phyloP scores from a whole-genome alignment of 2,888 invertebrate species.

The Brachypalpus laphriformis region DNA sequence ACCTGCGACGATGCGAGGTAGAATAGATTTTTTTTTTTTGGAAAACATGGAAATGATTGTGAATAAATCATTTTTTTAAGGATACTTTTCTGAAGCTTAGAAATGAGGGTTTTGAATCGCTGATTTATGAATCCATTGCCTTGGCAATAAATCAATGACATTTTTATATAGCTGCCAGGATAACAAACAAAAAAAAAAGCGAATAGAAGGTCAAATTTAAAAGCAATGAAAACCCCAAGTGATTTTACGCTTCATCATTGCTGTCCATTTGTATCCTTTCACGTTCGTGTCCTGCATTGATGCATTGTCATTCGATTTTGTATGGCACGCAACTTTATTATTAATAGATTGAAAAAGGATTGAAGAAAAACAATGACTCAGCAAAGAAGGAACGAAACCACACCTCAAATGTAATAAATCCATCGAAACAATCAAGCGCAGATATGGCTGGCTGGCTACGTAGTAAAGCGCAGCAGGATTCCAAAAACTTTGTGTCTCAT shows the following conservation, averaged over 20 bases:
- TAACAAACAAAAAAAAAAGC: constrained; percentile 7
- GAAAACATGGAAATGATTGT: background rate
- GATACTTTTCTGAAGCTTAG: background rate
- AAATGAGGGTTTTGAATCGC: constrained; percentile 3
- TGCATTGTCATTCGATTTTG: constrained; percentile 26
- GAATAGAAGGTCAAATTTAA: background rate
- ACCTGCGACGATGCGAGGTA: constrained; percentile 19
- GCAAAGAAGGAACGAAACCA: background rate
- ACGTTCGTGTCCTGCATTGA: constrained; percentile 17
- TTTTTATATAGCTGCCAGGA: constrained; percentile 5
- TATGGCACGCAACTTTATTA: constrained; percentile 41
- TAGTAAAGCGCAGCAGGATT: constrained; percentile 35
- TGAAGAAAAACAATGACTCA: constrained; percentile 49
- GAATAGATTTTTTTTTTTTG: too few relatives aligned
- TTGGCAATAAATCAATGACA: constrained; percentile 36
- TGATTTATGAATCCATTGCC: constrained; percentile 37
- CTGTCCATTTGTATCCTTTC: constrained; percentile 23
- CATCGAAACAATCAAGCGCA: constrained; percentile 62
- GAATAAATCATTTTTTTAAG: constrained; percentile 29
- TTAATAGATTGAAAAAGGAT: constrained; percentile 61
- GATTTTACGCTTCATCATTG: constrained; percentile 34
- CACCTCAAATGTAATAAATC: constrained; percentile 63
- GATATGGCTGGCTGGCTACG: constrained; percentile 3
- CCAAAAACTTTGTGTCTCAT: constrained; percentile 47
- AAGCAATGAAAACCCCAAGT: background rate